Evolutionary conservation across 2,113 vertebrate species (phyloP).

Genomic region (Vombatus ursinus): DNA sequence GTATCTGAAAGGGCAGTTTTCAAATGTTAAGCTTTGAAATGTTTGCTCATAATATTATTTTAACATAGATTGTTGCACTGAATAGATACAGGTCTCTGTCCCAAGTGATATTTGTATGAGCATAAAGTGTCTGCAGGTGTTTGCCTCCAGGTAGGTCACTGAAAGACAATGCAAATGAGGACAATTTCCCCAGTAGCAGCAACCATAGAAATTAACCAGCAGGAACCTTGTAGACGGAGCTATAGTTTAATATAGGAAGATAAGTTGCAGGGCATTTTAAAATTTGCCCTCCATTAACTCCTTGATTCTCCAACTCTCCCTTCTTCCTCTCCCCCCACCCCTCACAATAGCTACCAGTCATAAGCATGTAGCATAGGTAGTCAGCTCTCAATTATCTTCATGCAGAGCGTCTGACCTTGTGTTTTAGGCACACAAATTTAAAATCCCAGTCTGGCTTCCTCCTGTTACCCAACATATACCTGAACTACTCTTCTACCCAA

Average conservation of each 20-base stretch:
- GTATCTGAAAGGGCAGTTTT: conserved; percentile 34
- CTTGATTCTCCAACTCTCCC: conserved; percentile 51
- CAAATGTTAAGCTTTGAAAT: conserved; percentile 77
- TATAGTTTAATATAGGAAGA: conserved; percentile 56
- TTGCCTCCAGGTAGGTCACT: conserved; percentile 79
- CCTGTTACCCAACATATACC: not conserved
- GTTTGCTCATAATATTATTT: conserved; percentile 77
- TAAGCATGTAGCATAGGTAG: conserved; percentile 44
- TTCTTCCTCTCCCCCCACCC: not conserved
- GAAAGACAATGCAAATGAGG: conserved; percentile 80
- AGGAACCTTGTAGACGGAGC: conserved; percentile 66
- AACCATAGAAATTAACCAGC: conserved; percentile 76
- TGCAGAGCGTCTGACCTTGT: conserved; percentile 13
- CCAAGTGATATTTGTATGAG: conserved; percentile 73
- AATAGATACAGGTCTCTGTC: conserved; percentile 74
- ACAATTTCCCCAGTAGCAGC: conserved; percentile 66
- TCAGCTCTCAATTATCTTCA: conserved; percentile 69
- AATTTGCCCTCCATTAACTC: conserved; percentile 75
- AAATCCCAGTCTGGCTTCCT: not conserved
- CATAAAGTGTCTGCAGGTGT: conserved; percentile 77
- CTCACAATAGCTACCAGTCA: conserved; percentile 34
- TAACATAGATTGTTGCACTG: conserved; percentile 73
- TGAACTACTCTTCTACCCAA: not conserved
- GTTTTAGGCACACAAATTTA: conserved; percentile 43
- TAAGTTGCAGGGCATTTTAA: conserved; percentile 70